Percentiles rank a stretch among this genome's conserved stretches.
Evolutionary conservation across 2,113 vertebrate species (phyloP).

Genomic region (Rhinoptilus africanus): DNA sequence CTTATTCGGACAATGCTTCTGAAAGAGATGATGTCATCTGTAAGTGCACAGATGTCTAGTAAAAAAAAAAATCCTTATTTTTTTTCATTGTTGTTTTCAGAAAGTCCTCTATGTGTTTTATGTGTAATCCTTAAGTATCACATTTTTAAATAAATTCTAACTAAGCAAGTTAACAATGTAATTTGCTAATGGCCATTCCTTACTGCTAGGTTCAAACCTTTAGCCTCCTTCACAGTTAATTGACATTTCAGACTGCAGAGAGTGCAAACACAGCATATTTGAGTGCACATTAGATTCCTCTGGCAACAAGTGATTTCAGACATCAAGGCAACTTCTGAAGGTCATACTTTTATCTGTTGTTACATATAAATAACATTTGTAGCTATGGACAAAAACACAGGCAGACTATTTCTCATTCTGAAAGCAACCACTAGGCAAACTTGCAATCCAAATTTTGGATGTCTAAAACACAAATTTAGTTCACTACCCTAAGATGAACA

Average conservation of each 20-base stretch:
- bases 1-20: neutral
- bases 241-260: neutral
- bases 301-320: conserved; percentile 46
- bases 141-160: neutral
- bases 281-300: neutral
- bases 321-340: conserved; percentile 1
- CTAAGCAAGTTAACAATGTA: neutral
- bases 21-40: neutral
- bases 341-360: neutral
- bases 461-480: neutral
- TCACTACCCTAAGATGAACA: neutral
- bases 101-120: neutral
- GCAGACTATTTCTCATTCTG: neutral
- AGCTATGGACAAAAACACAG: neutral
- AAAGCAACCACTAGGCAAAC: neutral
- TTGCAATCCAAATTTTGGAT: neutral
- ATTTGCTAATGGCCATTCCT: neutral
- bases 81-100: neutral
- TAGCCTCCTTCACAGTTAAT: neutral
- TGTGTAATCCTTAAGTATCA: neutral
- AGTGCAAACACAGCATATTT: conserved; percentile 2
- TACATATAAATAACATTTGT: neutral
- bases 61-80: neutral
- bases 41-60: neutral
- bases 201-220: neutral